Evolutionary conservation across 2,888 invertebrate species (phyloP), one percentile per base, ranked within the genome.

Genomic region (Schizotus pectinicornis): DNA sequence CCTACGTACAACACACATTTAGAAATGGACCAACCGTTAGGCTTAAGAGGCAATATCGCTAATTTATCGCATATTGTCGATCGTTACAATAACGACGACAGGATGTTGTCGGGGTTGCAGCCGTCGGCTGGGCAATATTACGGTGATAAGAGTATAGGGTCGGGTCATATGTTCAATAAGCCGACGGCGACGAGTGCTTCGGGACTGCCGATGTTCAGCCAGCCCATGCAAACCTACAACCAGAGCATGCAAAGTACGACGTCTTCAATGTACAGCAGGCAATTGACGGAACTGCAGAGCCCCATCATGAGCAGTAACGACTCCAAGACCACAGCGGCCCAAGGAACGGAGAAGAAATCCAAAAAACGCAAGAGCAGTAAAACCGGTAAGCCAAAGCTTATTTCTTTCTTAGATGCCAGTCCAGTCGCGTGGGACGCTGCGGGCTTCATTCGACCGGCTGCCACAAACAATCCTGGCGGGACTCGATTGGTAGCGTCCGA

Each of bases 31-130:
- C 75, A 75, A 43, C 80, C 82, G 37, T 73, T 85, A 56, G 78
- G 70, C 14, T 64, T 79, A 41, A 67, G 76, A 22, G 75, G 85
- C 36, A 85, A 83, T 74, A 75, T 86, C 56, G 81, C 84, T 3
- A 85, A 82, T 72, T 79, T 86, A 57, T 83, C 85, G 8, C 86
- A 86, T 75, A 85, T 86, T 76, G 79, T 86, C 41, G 86, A 86
- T 67, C 77, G 86, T 39, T 84, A 71, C 74, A 62, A 61, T 49
- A 82, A 82, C 62, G 85, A 86, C 43, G 85, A 86, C 64, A 78
- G 84, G 59, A 82, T 84, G 74, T 76, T 85, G 64, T 77, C 82
- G 0, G 80, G 81, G 41, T 81, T 84, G 66, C 81, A 83, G 47
- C 75, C 78, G 22, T 74, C 53, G 14, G 34, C 51, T 6, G 41